Evolutionary conservation across 2,888 invertebrate genomes (phyloP).

Genomic region (Epistrophella euchroma): DNA sequence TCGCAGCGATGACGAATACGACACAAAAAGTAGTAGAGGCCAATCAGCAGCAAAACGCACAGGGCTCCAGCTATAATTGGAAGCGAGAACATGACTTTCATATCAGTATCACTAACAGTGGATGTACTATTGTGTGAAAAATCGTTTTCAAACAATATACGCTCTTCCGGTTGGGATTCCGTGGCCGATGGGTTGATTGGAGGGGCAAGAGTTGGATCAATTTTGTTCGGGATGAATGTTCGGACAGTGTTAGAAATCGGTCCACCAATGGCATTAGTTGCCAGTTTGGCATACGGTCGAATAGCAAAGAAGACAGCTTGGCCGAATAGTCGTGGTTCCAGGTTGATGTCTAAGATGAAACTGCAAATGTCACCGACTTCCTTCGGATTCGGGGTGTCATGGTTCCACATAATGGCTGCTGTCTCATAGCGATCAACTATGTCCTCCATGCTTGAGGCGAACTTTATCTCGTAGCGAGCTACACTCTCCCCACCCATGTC

Average conservation of each 20-base stretch:
- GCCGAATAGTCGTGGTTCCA: constrained; percentile 84
- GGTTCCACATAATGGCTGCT: constrained; percentile 83
- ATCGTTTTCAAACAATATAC: background rate
- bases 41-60: constrained; percentile 63
- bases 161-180: constrained; percentile 2
- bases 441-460: constrained; percentile 83
- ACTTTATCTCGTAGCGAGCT: constrained; percentile 85
- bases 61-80: constrained; percentile 72
- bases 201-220: constrained; percentile 15
- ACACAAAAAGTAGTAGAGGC: constrained; percentile 68
- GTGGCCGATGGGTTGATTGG: constrained; percentile 15
- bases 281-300: constrained; percentile 84
- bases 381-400: constrained; percentile 84
- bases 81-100: constrained; percentile 73
- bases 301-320: constrained; percentile 85
- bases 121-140: constrained; percentile 20
- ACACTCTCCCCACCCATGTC: constrained; percentile 85
- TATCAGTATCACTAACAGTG: constrained; percentile 27
- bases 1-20: constrained; percentile 76
- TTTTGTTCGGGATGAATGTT: constrained; percentile 83
- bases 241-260: constrained; percentile 85
- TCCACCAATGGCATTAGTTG: constrained; percentile 81
- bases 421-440: constrained; percentile 85
- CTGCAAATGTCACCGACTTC: constrained; percentile 85
- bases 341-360: constrained; percentile 80